A percentile compares a stretch with the other conserved stretches of the same genome.
These are phyloP conservation scores for Philereme vetulata DNA, from an alignment of 2,888 invertebrate genomes.

Conservation along the genomic window DNA sequence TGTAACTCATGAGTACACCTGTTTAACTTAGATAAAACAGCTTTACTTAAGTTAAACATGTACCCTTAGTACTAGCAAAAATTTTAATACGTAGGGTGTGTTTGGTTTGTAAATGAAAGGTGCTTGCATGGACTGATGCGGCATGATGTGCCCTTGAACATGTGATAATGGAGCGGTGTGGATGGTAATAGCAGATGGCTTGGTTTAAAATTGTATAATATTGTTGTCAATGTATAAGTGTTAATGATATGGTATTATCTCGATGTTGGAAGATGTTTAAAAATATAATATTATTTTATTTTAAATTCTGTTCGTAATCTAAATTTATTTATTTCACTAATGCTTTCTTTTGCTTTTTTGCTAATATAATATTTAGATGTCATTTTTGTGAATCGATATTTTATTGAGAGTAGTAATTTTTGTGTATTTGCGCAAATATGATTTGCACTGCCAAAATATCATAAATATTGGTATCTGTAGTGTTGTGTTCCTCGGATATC, in stretches of 20 bases:
- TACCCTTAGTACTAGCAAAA: too few species aligned
- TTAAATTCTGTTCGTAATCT: slow-evolving; percentile 40
- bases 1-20: slow-evolving; percentile 5
- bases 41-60: too few species aligned
- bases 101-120: slow-evolving; percentile 43
- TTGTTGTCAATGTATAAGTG: slow-evolving; percentile 77
- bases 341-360: slow-evolving; percentile 2
- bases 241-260: slow-evolving; percentile 74
- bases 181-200: slow-evolving; percentile 57
- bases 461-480: slow-evolving; percentile 27
- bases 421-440: slow-evolving; percentile 36
- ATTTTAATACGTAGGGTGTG: slow-evolving; percentile 34
- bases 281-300: slow-evolving; percentile 74
- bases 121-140: slow-evolving; percentile 51
- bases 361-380: slow-evolving; percentile 4
- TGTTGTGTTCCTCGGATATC: slow-evolving; percentile 23
- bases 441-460: slow-evolving; percentile 42
- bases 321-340: slow-evolving; percentile 16
- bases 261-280: slow-evolving; percentile 65
- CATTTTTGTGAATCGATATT: slow-evolving; percentile 6
- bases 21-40: too few species aligned
- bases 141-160: slow-evolving; percentile 67
- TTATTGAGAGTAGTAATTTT: slow-evolving; percentile 7
- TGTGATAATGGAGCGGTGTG: slow-evolving; percentile 68
- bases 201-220: slow-evolving; percentile 61